Conservation (phyloP, 2,888 invertebrate species). For the Melipona beecheii region DNA sequence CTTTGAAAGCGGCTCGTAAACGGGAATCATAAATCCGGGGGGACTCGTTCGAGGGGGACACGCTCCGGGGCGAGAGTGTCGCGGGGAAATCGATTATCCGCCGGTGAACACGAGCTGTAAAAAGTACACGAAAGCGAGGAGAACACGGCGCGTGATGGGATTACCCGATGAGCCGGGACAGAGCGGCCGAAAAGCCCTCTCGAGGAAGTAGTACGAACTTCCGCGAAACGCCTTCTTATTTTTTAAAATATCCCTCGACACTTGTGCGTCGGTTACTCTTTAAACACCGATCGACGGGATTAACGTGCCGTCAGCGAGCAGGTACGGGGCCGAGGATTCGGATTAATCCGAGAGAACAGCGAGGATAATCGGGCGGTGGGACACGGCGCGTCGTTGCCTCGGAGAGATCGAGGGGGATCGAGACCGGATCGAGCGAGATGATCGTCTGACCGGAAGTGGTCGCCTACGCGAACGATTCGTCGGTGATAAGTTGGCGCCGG, state of each 20-base stretch:
- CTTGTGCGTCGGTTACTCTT: neutral
- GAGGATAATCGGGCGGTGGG: neutral
- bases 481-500: constrained; percentile 56
- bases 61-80: constrained; percentile 26
- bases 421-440: constrained; percentile 34
- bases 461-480: constrained; percentile 59
- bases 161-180: constrained; percentile 55
- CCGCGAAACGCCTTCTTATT: constrained; percentile 66
- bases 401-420: neutral
- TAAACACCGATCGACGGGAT: neutral
- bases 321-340: neutral
- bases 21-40: constrained; percentile 55
- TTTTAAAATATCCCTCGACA: neutral
- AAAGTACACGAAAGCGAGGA: constrained; percentile 61
- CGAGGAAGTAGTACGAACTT: constrained; percentile 77
- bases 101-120: constrained; percentile 50
- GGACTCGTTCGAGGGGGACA: constrained; percentile 40
- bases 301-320: neutral
- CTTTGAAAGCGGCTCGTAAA: constrained; percentile 56
- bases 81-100: constrained; percentile 54
- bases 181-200: constrained; percentile 32
- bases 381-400: constrained; percentile 8
- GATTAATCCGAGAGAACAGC: neutral
- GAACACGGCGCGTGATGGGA: constrained; percentile 63
- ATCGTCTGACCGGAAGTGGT: constrained; percentile 64